Percentiles rank a stretch among this genome's conserved stretches.
phyloP scores from a whole-genome alignment of 2,888 invertebrate species.

The Brassicogethes aeneus region DNA sequence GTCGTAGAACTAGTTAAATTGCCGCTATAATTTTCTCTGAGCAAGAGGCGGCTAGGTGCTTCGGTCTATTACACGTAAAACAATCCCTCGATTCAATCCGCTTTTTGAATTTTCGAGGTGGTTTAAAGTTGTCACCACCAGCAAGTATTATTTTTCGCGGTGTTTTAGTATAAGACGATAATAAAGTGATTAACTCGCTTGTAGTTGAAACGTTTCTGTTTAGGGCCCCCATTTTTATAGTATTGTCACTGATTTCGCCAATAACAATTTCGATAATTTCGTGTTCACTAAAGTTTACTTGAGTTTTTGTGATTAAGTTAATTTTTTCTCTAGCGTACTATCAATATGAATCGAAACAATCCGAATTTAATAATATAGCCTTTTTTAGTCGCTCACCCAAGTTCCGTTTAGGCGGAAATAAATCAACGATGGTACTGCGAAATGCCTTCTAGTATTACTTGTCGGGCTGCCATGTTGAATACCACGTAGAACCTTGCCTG shows the following conservation, averaged over 20 bases:
- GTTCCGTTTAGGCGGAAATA: neutral
- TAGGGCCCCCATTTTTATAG: conserved; percentile 4
- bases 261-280: conserved; percentile 2
- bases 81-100: neutral
- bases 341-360: neutral
- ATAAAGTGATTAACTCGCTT: conserved; percentile 3
- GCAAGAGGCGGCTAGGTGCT: neutral
- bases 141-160: neutral
- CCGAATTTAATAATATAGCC: neutral
- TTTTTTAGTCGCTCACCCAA: conserved; percentile 1
- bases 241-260: conserved; percentile 4
- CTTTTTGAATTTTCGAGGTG: neutral
- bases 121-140: neutral
- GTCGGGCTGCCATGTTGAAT: neutral
- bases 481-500: too few relatives aligned
- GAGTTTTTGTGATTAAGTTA: conserved; percentile 1
- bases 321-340: conserved; percentile 3
- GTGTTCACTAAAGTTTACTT: neutral
- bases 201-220: conserved; percentile 5
- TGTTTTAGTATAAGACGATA: conserved; percentile 3
- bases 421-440: neutral
- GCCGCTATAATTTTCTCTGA: neutral
- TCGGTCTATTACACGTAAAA: neutral
- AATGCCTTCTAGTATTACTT: neutral
- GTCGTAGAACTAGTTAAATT: neutral